phyloP scores from a whole-genome alignment of 2,113 vertebrate species.

The Gallinago undulata region DNA sequence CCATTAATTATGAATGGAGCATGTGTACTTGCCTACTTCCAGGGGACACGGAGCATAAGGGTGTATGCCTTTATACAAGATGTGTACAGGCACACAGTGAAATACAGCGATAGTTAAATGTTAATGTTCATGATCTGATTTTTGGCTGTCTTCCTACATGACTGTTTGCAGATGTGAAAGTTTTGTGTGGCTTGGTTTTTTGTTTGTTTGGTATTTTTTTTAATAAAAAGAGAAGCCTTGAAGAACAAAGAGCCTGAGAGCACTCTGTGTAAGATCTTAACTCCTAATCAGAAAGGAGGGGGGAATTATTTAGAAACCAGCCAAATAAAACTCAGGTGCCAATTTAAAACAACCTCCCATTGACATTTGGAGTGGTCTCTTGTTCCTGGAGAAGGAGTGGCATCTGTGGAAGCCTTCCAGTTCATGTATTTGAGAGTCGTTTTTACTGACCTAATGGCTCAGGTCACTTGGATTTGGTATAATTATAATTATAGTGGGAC shows the following conservation, averaged over 20 bases:
- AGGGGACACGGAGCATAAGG: background rate
- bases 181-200: too few relatives aligned
- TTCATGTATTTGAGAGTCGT: background rate
- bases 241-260: background rate
- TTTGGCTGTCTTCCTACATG: slow-evolving; percentile 34
- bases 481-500: background rate
- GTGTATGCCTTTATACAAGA: background rate
- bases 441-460: background rate
- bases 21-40: background rate
- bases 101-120: slow-evolving; percentile 10
- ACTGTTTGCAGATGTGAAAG: slow-evolving; percentile 18
- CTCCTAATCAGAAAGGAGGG: background rate
- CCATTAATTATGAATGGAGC: slow-evolving; percentile 27
- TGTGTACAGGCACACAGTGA: background rate
- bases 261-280: background rate
- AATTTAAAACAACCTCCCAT: background rate
- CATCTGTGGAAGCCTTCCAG: background rate
- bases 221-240: background rate
- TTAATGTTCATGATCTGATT: background rate
- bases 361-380: background rate
- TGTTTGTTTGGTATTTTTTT: background rate
- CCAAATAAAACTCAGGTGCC: slow-evolving; percentile 23
- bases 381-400: background rate
- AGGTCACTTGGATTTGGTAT: background rate
- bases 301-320: background rate